Evolutionary conservation across 1,140 invertebrate species (phyloP), one percentile per base, ranked within the genome.

Genomic region (Anastrepha ludens): DNA sequence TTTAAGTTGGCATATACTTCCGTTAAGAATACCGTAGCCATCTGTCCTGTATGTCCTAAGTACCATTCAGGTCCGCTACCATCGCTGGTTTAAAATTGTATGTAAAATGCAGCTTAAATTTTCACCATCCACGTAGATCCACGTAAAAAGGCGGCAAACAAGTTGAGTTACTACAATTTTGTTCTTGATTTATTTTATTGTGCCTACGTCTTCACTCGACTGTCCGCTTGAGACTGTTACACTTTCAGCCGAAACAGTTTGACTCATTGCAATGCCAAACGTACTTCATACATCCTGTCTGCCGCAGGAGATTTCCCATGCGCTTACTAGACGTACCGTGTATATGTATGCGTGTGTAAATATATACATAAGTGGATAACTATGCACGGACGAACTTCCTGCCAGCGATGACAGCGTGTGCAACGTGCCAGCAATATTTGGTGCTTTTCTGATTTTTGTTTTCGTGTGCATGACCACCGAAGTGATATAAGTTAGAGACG

Each of bases 361-460:
- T 29, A 29, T 44, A 39, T 44, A 47, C 67, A 74, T 74, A 15
- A 15, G n/a, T 74, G 39, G 50, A 55, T 8, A 5, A 74, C 41
- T 41, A 74, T 74, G 67, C 67, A 74, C 67, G 67, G 41, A 74
- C 39, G 41, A 74, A n/a, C 39, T 74, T 74, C 29, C 67, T 74
- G 67, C 67, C 41, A 29, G 67, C 67, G 67, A 47, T 74, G 67
- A 74, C 67, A 74, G 67, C 67, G 17, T 44, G 15, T 74, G 67
- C 15, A 74, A 47, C 67, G 67, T 74, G 67, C 67, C 67, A 74
- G 67, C 41, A 41, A 74, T 74, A 41, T 47, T 74, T n/a, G 50
- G 50, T 55, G 11, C 17, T 47, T 74, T 47, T 39, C 8, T 13
- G 15, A 29, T 44, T 62, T n/a, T 62, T 17, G 9, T 62, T 62